These are phyloP conservation scores for Dolichotis patagonum DNA, from an alignment of 2,113 vertebrate genomes.

Conservation along the genomic window DNA sequence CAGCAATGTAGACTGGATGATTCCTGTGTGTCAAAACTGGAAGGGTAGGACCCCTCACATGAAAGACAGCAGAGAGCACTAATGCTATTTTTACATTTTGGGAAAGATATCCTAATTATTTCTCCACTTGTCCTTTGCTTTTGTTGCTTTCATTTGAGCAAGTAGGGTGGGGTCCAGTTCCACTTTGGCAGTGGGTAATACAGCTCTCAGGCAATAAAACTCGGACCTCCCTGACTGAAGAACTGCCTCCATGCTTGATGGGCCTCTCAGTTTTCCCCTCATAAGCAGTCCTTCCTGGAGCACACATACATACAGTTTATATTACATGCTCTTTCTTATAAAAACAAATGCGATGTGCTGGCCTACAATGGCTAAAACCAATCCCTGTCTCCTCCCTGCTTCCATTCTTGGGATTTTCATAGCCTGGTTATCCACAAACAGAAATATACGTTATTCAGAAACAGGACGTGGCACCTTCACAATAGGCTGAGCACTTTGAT, in stretches of 20 bases:
- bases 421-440: conserved; percentile 40
- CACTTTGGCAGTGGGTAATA: conserved; percentile 57
- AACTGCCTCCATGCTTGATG: not conserved
- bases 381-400: not conserved
- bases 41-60: not conserved
- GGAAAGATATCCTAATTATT: conserved; percentile 62
- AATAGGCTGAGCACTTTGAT: conserved; percentile 61
- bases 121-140: conserved; percentile 51
- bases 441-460: conserved; percentile 23
- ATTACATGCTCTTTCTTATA: conserved; percentile 62
- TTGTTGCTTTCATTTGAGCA: conserved; percentile 35
- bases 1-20: not conserved
- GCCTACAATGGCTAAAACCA: conserved; percentile 48
- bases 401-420: not conserved
- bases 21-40: conserved; percentile 12
- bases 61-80: not conserved
- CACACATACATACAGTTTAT: conserved; percentile 30
- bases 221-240: conserved; percentile 71
- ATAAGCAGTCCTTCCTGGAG: not conserved
- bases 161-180: conserved; percentile 46
- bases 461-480: conserved; percentile 2
- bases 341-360: conserved; percentile 57
- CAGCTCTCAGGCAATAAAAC: conserved; percentile 72
- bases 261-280: conserved; percentile 50
- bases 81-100: not conserved